A percentile compares a stretch with the other conserved stretches of the same genome.
phyloP scores from a whole-genome alignment of 2,888 invertebrate genomes.

The Endotricha flammealis region DNA sequence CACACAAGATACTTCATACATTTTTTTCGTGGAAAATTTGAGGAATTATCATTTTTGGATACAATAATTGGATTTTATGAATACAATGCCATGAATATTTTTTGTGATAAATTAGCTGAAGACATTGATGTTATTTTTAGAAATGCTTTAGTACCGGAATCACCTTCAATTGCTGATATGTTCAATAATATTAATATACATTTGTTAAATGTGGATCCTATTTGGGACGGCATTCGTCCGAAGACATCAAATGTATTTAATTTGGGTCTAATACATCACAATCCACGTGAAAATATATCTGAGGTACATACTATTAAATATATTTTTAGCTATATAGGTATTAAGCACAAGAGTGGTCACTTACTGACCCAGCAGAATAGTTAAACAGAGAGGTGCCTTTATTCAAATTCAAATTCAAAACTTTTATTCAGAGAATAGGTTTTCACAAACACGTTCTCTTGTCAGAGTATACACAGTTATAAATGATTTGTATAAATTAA shows the following conservation, averaged over 20 bases:
- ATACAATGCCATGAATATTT: conserved; percentile 13
- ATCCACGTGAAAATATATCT: too few species aligned
- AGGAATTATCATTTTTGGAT: conserved; percentile 32
- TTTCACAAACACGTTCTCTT: too few species aligned
- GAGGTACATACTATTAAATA: too few species aligned
- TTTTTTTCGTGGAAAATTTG: conserved; percentile 18
- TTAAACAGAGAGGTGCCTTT: too few species aligned
- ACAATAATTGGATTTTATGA: conserved; percentile 28
- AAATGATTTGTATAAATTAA: too few species aligned
- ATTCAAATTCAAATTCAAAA: too few species aligned
- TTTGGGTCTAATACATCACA: too few species aligned
- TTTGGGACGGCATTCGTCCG: conserved; percentile 35
- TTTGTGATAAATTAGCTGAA: conserved; percentile 4
- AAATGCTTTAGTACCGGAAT: conserved; percentile 23
- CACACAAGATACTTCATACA: conserved; percentile 34
- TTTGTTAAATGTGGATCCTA: conserved; percentile 31
- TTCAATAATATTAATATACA: conserved; percentile 32
- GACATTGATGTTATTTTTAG: conserved; percentile 18
- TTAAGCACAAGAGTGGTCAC: too few species aligned
- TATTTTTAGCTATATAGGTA: too few species aligned
- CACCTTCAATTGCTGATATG: conserved; percentile 25
- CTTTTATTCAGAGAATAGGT: too few species aligned
- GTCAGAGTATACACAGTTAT: too few species aligned
- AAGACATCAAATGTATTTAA: conserved; percentile 29
- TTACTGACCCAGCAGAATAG: too few species aligned